A percentile compares a stretch with the other conserved stretches of the same genome.
phyloP scores from a whole-genome alignment of 23 tunicate species.

The Halocynthia aurantium region DNA sequence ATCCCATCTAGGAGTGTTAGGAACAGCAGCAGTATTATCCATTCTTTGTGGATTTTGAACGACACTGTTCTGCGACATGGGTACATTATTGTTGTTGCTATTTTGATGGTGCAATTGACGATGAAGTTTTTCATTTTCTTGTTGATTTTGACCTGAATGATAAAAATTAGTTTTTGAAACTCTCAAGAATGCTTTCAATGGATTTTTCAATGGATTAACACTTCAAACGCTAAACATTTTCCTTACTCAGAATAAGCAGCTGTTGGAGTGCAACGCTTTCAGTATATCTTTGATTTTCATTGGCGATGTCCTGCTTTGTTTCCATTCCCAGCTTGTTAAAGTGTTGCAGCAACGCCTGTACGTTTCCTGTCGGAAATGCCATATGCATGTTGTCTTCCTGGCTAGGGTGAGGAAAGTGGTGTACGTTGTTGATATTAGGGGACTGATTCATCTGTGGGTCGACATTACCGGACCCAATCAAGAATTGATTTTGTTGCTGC shows the following conservation, averaged over 20 bases:
- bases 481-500: background rate
- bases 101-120: background rate
- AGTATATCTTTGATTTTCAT: constrained; percentile 2
- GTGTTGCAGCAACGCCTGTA: constrained; percentile 4
- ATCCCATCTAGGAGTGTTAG: too few species aligned
- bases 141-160: constrained; percentile 4
- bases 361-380: constrained; percentile 1
- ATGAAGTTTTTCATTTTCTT: background rate
- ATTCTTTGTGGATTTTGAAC: too few species aligned
- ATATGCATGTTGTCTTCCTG: background rate
- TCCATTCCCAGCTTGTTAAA: background rate
- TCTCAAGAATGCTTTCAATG: too few species aligned
- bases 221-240: too few species aligned
- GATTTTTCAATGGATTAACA: too few species aligned
- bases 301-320: background rate
- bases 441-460: background rate
- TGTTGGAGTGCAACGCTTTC: constrained; percentile 1
- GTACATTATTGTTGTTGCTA: constrained; percentile 7
- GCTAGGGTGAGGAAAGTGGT: background rate
- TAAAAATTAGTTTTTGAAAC: too few species aligned
- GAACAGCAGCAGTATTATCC: too few species aligned
- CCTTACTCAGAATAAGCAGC: background rate
- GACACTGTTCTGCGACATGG: background rate
- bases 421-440: background rate
- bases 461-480: background rate